Base-by-base conservation (phyloP, 2,797 vertebrate genomes). In the Pampus argenteus region DNA sequence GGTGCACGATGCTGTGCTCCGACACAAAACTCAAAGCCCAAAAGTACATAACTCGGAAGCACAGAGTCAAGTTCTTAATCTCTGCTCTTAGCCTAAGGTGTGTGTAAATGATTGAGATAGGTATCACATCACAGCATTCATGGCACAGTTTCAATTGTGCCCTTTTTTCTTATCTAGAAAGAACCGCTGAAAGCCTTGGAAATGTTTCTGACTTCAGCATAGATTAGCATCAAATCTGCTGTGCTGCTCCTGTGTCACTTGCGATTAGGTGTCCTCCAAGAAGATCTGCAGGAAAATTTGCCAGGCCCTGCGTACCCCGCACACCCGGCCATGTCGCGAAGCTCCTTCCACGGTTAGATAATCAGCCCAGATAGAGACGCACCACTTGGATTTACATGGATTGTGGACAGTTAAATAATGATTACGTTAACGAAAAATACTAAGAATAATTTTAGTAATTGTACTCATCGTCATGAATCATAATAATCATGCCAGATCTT, bases 201-300 rank as follows among this genome's bases (percentile, higher is more conserved):
- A 91, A 90, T 90, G 90, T 85, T 92, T 89, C 82, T 75, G 86
- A 88, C 89, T 91, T 95, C 93, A 91, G 42, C 44, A 51, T 65
- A 55, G 74, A 92, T 95, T 84, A 94, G 36, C 65, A 29, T 94
- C 93, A 94, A 86, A 86, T 81, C 66, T 74, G 82, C 85, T 67
- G 81, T 13, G 72, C 83, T 85, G 90, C 81, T 86, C 79, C 74
- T 14, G 75, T 88, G 93, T 93, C 93, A 92, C 87, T 87, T 88
- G 76, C 86, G 88, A 93, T 93, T 92, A 93, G 82, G 75, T 85
- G 82, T 88, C 90, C 89, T 91, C 86, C 66, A 66, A 74, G 84
- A 82, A 78, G 87, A 91, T 89, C 61, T 62, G 71, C 74, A 59
- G 87, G 81, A 89, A 88, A 78, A 79, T 78, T 69, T 76, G 79